phyloP scores from a whole-genome alignment of 2,888 invertebrate species.

The Nipponacmea schrenckii region DNA sequence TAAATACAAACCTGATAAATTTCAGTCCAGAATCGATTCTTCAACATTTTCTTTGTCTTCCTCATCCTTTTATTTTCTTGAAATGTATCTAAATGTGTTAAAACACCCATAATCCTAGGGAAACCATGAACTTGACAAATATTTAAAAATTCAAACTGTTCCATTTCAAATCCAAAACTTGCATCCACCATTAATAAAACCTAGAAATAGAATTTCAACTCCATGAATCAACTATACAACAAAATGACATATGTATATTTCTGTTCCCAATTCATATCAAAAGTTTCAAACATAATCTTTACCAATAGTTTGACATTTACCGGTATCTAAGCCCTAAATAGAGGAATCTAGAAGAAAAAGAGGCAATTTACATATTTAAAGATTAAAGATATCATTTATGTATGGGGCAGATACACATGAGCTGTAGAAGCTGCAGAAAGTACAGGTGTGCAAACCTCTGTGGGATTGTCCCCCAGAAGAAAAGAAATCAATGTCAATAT shows the following conservation, averaged over 20 bases:
- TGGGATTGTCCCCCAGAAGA: too few relatives aligned
- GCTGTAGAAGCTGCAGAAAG: too few relatives aligned
- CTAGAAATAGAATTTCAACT: constrained; percentile 43
- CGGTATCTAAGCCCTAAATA: too few relatives aligned
- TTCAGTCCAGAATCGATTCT: constrained; percentile 99
- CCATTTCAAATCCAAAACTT: constrained; percentile 99
- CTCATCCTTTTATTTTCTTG: constrained; percentile 88
- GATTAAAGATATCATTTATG: too few relatives aligned
- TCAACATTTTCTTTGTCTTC: constrained; percentile 93
- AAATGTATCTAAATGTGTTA: constrained; percentile 95
- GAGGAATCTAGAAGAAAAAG: too few relatives aligned
- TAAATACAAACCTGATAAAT: constrained; percentile 78
- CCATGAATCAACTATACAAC: neutral
- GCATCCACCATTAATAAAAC: constrained; percentile 90
- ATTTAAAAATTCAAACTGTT: constrained; percentile 98
- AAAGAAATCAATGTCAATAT: too few relatives aligned
- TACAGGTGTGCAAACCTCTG: too few relatives aligned
- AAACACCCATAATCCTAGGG: constrained; percentile 95
- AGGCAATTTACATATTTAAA: too few relatives aligned
- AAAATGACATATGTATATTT: neutral
- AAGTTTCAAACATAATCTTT: neutral
- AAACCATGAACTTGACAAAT: constrained; percentile 84
- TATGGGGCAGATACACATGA: too few relatives aligned
- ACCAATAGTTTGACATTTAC: too few relatives aligned
- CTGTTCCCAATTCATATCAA: neutral